These are phyloP conservation scores for Rhynchopsitta pachyrhyncha DNA, from an alignment of 2,113 vertebrate species.

Conservation along the genomic window DNA sequence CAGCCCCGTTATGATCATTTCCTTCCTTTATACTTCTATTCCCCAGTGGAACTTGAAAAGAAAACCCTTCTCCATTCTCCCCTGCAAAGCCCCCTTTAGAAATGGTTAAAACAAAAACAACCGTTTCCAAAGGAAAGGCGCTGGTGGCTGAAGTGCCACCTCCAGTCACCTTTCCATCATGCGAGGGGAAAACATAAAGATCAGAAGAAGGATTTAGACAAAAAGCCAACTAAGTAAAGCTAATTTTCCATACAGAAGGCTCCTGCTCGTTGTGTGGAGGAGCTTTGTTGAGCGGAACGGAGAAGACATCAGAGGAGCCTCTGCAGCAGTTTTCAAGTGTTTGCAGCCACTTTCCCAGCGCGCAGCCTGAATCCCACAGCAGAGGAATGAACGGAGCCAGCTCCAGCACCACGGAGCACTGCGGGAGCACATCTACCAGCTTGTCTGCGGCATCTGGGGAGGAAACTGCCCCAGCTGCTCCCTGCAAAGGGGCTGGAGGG, in stretches of 20 bases:
- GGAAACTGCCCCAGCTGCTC: neutral
- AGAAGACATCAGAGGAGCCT: neutral
- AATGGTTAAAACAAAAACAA: slow-evolving; percentile 41
- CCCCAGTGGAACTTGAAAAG: slow-evolving; percentile 44
- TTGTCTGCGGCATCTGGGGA: neutral
- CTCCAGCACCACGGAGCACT: fast-evolving
- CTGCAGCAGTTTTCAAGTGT: neutral
- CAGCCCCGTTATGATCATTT: slow-evolving; percentile 33
- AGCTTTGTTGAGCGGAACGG: neutral
- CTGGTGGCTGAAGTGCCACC: slow-evolving; percentile 38
- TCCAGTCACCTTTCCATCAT: slow-evolving; percentile 39
- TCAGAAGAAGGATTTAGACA: slow-evolving; percentile 55
- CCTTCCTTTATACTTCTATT: slow-evolving; percentile 51
- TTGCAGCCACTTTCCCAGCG: neutral
- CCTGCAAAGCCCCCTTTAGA: slow-evolving; percentile 30
- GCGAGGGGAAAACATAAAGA: slow-evolving; percentile 12
- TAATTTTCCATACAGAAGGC: slow-evolving; percentile 13
- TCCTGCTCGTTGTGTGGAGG: neutral
- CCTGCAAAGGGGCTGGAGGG: fast-evolving
- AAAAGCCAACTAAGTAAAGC: slow-evolving; percentile 48
- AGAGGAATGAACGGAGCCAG: neutral
- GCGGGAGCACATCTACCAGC: neutral
- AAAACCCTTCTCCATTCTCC: neutral
- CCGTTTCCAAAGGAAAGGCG: neutral
- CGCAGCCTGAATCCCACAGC: neutral